Base-by-base conservation (phyloP, 2,797 vertebrate genomes). In the Pelodytes ibericus region DNA sequence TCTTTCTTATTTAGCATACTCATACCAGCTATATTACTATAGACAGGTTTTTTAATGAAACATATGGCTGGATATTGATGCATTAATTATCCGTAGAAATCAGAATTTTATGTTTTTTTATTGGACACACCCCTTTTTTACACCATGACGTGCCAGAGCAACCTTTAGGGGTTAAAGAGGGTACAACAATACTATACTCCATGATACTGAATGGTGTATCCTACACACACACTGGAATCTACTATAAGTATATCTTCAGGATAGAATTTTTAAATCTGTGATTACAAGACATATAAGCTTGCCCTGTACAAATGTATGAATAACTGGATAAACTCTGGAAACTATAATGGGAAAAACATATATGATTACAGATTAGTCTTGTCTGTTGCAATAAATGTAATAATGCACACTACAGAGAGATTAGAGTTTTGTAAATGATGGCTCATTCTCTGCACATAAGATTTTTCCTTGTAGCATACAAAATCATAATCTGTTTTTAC, bases 401-500 rank as follows among this genome's bases (percentile, higher is more conserved):
- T 58, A 72, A 60, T 64, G 26, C 22, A 36, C 61, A 27, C 51
- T 72, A 29, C 33, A 26, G 39, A 58, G 18, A 77, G 61, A 77
- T 59, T 66, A 71, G 26, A 41, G 39, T 22, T 8, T 36, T 59
- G 57, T 72, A 72, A 51, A 66, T 27, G 39, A 65, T 49, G 29
- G 51, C 51, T 65, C 36, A 36, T 25, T 66, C 53, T 26, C 5
- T 44, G 64, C 27, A 33, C 11, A 39, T 66, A 59, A 58, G 36
- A 60, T 36, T 71, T 49, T 44, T 5, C 18, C 26, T 71, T 64
- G 44, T 33, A 49, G 33, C 30, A 26, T 57, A 15, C 49, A 33
- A 27, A 2, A 59, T 77, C 27, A 26, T 71, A 77, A 77, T 77
- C 69, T 65, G 27, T 60, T 77, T 77, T 77, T 60, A 36, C 68